Base-by-base conservation (phyloP, 2,888 invertebrate genomes). In the Carterocephalus palaemon region DNA sequence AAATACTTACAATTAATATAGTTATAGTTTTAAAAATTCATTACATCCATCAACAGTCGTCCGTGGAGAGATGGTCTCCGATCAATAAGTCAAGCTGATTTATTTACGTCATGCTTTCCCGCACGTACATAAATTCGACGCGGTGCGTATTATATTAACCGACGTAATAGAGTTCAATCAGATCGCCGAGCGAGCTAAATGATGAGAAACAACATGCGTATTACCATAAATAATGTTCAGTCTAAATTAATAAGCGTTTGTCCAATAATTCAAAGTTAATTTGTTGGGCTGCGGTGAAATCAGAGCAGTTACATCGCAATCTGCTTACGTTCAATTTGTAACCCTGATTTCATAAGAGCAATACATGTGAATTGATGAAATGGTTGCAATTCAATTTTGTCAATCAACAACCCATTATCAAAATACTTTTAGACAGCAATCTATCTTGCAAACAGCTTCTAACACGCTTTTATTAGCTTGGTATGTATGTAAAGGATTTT, bases 161-260 rank as follows among this genome's bases (percentile, higher is more conserved):
- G 33, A 12, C 26, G 22, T 46, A 45, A 48, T 46, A 48, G 28
- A 45, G 43, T 41, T 48, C 29, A 50, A 38, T 46, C 38, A 41
- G 12, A 39, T 31, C 29, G 39, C 32, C 40, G 32, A 20, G 10
- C 31, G 19, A 31, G 24, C 46, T 33, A 41, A 52, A 51, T 47
- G 41, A 48, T 47, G 38, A 64, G 60, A 63, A 64, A 65, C 69
- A 70, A 67, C 60, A 39, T 49, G 61, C 40, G 46, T 70, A 77
- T 77, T 72, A 71, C 60, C 75, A 70, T 74, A 70, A 74, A 75
- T 75, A 73, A 67, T 60, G 63, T 64, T 66, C 64, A 61, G 65
- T 74, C 71, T 75, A 74, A 77, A 77, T 76, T 75, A 75, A 78
- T 78, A 75, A 76, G 70, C 70, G 67, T 71, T 69, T 69, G 66